phyloP scores from a whole-genome alignment of 1,140 invertebrate genomes.

The Apolygus lucorum region DNA sequence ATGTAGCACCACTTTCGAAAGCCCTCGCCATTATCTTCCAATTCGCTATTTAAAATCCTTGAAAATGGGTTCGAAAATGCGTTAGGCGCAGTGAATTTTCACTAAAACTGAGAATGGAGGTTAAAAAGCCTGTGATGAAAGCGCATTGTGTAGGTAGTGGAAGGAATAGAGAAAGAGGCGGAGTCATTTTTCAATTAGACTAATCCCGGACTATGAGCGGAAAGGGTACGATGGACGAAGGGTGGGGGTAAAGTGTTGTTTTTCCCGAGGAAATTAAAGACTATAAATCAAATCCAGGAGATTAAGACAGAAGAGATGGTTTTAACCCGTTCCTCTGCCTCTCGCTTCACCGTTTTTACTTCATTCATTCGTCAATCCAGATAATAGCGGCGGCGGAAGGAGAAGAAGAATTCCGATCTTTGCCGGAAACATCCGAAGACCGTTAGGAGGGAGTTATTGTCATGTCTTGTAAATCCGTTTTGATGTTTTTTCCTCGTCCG shows the following conservation, averaged over 20 bases:
- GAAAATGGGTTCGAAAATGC: no score
- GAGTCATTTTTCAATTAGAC: conserved; percentile 1
- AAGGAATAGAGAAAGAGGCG: no score
- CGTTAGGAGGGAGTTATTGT: background rate
- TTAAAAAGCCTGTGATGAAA: no score
- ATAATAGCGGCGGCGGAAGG: background rate
- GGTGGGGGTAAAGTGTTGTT: background rate
- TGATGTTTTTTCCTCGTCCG: background rate
- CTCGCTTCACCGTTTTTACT: background rate
- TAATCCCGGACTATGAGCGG: background rate
- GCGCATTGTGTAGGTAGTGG: no score
- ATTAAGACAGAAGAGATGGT: background rate
- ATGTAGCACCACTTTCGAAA: no score
- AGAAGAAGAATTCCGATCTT: no score
- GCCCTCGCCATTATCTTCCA: no score
- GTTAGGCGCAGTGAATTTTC: no score
- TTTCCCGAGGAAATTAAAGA: background rate
- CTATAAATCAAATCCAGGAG: background rate
- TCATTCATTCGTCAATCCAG: background rate
- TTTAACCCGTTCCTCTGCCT: no score
- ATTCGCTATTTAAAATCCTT: no score
- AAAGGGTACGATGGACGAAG: background rate
- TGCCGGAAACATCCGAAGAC: no score
- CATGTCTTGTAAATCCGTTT: background rate
- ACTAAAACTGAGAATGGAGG: no score